Evolutionary conservation across 2,888 invertebrate genomes (phyloP).

Genomic region (Epinotia nisella): DNA sequence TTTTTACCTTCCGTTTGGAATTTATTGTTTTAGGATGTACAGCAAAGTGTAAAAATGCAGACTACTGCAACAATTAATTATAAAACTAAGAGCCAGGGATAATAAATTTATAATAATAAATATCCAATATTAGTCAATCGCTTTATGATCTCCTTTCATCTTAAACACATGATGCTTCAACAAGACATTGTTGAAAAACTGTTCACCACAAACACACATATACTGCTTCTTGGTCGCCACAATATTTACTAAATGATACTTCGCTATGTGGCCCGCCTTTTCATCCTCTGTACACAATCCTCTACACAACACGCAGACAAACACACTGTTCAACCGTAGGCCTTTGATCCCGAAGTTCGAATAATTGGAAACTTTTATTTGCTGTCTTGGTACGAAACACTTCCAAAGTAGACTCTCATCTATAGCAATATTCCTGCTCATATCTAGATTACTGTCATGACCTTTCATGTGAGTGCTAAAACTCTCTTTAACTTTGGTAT

Average conservation of each 20-base stretch:
- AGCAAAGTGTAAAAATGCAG: no score
- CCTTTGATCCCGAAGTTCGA: slow-evolving; percentile 53
- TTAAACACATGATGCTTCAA: slow-evolving; percentile 66
- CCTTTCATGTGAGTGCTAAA: slow-evolving; percentile 53
- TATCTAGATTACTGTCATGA: slow-evolving; percentile 48
- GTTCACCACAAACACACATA: slow-evolving; percentile 61
- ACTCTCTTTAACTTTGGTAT: slow-evolving; percentile 47
- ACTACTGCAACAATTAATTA: no score
- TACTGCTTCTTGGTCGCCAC: slow-evolving; percentile 41
- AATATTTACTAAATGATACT: slow-evolving; percentile 48
- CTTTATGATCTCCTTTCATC: slow-evolving; percentile 45
- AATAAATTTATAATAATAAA: background rate
- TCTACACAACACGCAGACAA: slow-evolving; percentile 64
- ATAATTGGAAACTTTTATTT: background rate
- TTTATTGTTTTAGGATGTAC: no score
- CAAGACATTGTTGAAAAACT: slow-evolving; percentile 60
- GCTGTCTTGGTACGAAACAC: slow-evolving; percentile 45
- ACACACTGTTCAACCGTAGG: slow-evolving; percentile 49
- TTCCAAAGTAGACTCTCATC: background rate
- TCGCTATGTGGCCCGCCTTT: slow-evolving; percentile 53
- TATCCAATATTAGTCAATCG: background rate
- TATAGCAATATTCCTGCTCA: background rate
- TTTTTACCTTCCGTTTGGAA: no score
- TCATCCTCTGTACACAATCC: slow-evolving; percentile 54
- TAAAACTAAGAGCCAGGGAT: no score